Evolutionary conservation across 2,113 vertebrate species (phyloP).

Genomic region (Rhinoderma darwinii): DNA sequence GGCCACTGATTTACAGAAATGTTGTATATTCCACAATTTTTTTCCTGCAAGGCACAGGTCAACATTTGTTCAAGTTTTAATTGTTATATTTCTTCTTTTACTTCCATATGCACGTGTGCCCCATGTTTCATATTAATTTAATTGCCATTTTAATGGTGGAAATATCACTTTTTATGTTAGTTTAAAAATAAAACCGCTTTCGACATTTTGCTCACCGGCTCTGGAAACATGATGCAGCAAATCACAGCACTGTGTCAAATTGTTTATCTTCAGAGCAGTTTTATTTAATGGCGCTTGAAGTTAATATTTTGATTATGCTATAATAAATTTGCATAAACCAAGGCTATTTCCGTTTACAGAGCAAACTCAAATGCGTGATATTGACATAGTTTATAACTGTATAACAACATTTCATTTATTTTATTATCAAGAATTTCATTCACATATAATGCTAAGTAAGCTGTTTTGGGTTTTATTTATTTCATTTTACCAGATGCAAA

Average conservation of each 20-base stretch:
- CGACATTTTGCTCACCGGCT: conserved; percentile 6
- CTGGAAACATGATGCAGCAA: conserved; percentile 6
- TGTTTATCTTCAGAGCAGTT: conserved; percentile 38
- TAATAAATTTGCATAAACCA: conserved; percentile 40
- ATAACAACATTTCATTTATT: conserved; percentile 23
- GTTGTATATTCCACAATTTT: too few species aligned
- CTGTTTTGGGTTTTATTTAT: background rate
- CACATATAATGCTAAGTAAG: conserved; percentile 21
- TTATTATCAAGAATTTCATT: conserved; percentile 20
- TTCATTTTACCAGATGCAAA: background rate
- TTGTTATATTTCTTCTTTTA: background rate
- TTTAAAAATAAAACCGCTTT: conserved; percentile 11
- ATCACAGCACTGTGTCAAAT: conserved; percentile 30
- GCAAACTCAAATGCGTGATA: conserved; percentile 5
- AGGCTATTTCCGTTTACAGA: conserved; percentile 28
- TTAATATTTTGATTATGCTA: conserved; percentile 47
- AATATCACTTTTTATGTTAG: conserved; percentile 1
- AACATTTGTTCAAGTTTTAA: background rate
- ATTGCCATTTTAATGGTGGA: background rate
- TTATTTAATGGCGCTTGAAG: conserved; percentile 47
- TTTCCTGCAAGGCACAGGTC: too few species aligned
- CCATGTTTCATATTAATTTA: background rate
- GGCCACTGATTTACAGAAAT: too few species aligned
- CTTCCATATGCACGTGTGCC: background rate
- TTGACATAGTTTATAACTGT: conserved; percentile 4